These are phyloP conservation scores for Eulemur albifrons DNA, from an alignment of 2,797 vertebrate genomes.

Conservation along the genomic window DNA sequence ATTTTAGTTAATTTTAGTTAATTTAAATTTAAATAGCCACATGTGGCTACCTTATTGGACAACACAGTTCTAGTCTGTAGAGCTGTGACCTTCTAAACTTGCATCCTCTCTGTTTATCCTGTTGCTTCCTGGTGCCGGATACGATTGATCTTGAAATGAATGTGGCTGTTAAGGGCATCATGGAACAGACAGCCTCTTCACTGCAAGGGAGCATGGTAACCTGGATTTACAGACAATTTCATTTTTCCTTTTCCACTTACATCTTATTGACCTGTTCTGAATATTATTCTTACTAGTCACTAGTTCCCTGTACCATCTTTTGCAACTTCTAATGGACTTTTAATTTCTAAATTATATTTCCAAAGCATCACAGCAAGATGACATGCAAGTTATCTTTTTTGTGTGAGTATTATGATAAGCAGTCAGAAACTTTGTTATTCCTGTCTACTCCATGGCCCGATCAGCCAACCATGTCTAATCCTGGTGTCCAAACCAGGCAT, in stretches of 20 bases:
- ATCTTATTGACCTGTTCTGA: background rate
- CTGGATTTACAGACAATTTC: background rate
- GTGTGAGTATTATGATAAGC: conserved; percentile 9
- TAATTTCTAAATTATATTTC: conserved; percentile 46
- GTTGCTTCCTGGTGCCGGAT: background rate
- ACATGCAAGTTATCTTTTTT: background rate
- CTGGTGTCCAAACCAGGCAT: background rate
- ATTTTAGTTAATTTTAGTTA: background rate
- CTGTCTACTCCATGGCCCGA: background rate
- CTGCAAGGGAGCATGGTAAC: background rate
- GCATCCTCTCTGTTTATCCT: background rate
- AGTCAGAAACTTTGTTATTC: conserved; percentile 20
- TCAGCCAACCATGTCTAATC: background rate
- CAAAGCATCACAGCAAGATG: conserved; percentile 29
- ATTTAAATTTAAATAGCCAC: background rate
- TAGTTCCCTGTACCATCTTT: background rate
- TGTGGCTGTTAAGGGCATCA: background rate
- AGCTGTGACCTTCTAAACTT: background rate
- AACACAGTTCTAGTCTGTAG: background rate
- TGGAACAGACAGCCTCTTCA: background rate
- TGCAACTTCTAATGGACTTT: background rate
- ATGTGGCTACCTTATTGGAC: background rate
- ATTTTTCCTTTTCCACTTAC: background rate
- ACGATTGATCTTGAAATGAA: background rate
- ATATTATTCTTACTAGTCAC: background rate